Conservation (phyloP, 2,113 vertebrate species). For the Dipodomys ordii region DNA sequence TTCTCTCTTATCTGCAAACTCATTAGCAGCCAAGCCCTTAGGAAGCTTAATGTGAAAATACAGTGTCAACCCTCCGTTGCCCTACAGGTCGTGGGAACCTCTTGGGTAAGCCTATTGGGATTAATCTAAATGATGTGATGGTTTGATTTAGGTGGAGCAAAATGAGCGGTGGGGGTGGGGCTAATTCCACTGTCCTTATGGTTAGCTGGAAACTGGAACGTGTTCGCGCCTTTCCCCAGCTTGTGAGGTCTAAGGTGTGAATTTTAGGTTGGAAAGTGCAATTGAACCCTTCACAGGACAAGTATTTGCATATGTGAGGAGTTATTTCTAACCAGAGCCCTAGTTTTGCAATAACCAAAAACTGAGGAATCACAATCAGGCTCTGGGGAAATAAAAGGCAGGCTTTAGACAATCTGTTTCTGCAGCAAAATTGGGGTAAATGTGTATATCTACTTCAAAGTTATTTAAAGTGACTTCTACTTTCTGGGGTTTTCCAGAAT, state of each 20-base stretch:
- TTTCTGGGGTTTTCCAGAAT: conserved; percentile 66
- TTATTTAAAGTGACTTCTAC: conserved; percentile 61
- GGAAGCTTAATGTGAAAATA: conserved; percentile 32
- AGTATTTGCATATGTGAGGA: conserved; percentile 43
- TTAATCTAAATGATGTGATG: background rate
- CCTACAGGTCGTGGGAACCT: background rate
- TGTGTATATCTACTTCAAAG: conserved; percentile 56
- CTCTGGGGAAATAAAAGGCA: conserved; percentile 66
- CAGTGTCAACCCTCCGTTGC: conserved; percentile 60
- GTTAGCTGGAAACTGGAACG: conserved; percentile 40
- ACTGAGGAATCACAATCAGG: conserved; percentile 69
- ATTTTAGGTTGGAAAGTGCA: conserved; percentile 72
- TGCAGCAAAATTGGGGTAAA: conserved; percentile 62
- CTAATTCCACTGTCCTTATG: background rate
- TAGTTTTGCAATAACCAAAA: conserved; percentile 68
- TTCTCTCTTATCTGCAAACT: conserved; percentile 59
- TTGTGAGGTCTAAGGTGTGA: conserved; percentile 59
- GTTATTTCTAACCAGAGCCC: conserved; percentile 70
- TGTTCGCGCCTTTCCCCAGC: conserved; percentile 29
- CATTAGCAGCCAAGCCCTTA: conserved; percentile 43
- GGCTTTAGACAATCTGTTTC: conserved; percentile 79
- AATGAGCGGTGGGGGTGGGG: background rate
- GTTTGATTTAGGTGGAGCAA: conserved; percentile 24
- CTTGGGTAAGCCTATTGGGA: conserved; percentile 27
- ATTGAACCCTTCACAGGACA: conserved; percentile 72